Percentiles rank a stretch among this genome's conserved stretches.
Conservation (phyloP, 2,797 vertebrate species). For the Melanotaenia trifasciata region DNA sequence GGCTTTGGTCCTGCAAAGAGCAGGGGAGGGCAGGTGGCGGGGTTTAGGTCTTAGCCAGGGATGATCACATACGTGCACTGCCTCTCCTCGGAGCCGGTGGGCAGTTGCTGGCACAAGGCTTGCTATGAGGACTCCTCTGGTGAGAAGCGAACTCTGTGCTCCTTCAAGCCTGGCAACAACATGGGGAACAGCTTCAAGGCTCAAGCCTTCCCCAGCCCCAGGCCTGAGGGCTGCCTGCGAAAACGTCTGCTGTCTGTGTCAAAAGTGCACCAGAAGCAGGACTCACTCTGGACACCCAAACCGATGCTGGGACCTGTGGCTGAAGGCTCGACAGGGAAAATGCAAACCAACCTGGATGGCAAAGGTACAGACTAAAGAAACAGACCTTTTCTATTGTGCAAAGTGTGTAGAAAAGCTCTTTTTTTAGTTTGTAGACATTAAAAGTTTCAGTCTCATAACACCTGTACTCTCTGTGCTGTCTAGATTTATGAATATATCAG, state of each 20-base stretch:
- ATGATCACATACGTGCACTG: conserved; percentile 89
- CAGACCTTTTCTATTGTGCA: neutral
- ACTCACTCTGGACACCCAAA: conserved; percentile 89
- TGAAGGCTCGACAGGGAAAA: conserved; percentile 50
- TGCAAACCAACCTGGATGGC: conserved; percentile 54
- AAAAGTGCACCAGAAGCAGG: conserved; percentile 84
- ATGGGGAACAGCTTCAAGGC: conserved; percentile 86
- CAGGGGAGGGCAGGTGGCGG: conserved; percentile 56
- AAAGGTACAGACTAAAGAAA: conserved; percentile 69
- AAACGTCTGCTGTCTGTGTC: conserved; percentile 83
- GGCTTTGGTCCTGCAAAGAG: conserved; percentile 49
- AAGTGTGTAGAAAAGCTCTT: neutral
- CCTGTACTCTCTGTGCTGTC: neutral
- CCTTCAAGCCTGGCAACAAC: conserved; percentile 65
- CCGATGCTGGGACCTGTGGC: conserved; percentile 72
- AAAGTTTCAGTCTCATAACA: neutral
- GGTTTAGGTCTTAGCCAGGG: conserved; percentile 67
- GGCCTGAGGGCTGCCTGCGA: conserved; percentile 78
- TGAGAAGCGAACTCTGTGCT: conserved; percentile 78
- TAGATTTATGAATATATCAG: neutral
- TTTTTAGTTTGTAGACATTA: neutral
- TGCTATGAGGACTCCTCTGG: conserved; percentile 82
- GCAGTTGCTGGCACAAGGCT: conserved; percentile 84
- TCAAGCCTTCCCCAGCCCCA: conserved; percentile 62
- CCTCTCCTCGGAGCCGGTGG: conserved; percentile 83